Base-by-base conservation (phyloP, 2,888 invertebrate genomes). In the Heliconius ismenius region DNA sequence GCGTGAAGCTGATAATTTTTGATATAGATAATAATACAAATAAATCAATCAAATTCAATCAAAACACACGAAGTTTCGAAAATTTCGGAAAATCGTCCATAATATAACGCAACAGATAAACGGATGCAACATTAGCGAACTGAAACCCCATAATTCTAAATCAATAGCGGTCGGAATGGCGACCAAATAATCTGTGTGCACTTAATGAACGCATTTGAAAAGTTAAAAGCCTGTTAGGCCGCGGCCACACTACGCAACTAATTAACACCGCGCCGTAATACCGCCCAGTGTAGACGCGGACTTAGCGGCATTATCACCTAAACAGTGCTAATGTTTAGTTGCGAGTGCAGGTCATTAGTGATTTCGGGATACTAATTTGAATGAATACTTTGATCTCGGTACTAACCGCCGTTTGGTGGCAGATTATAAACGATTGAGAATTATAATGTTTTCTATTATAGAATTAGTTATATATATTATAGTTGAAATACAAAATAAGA, bases 251-350 rank as follows among this genome's bases (percentile, higher is more conserved):
- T 83, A 82, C 81, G 83, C 89, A 87, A 89, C 91, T 91, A 92
- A 93, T 93, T 92, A 92, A 89, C 90, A 86, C 84, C 84, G 86
- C 84, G 82, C 86, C 83, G 85, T 90, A 90, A 90, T 90, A 83
- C 88, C 87, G 84, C 84, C 83, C 83, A 84, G 89, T 89, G 90
- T 90, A 89, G 84, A 87, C 85, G 88, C 86, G 90, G 91, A 91
- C 92, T 93, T 93, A 92, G 88, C 84, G 90, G 93, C 85, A 92
- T 94, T 93, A 93, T 92, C 92, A 90, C 85, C 88, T 88, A 90
- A 92, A 91, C 91, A 91, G 91, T 91, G 88, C 91, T 92, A 92
- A 93, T 93, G 92, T 93, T 90, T 89, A 88, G 90, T 91, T 91
- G 91, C 88, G 89, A 86, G 82, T 82, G 83, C 78, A 77, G 83